These are phyloP conservation scores for Drosophila setifemur DNA, from an alignment of 1,140 invertebrate species.

Conservation along the genomic window DNA sequence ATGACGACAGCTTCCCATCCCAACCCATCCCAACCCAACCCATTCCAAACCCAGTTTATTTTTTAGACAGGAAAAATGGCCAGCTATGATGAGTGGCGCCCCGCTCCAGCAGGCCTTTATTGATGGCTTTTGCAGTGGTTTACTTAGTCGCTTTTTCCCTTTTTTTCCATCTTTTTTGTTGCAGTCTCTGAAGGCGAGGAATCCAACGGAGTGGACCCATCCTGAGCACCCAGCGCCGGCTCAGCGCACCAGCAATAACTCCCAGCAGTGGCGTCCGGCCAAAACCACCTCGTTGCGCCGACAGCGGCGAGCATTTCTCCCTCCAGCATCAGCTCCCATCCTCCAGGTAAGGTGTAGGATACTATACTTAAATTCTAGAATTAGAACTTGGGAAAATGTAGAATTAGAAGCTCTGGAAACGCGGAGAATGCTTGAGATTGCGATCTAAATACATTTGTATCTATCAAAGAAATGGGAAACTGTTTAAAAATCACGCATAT, in stretches of 20 bases:
- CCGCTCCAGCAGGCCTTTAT: slow-evolving; percentile 4
- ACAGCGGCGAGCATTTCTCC: slow-evolving; percentile 82
- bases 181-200: slow-evolving; percentile 4
- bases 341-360: slow-evolving; percentile 60
- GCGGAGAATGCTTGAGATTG: too few species aligned
- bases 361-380: background rate
- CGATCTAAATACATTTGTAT: too few species aligned
- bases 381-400: too few species aligned
- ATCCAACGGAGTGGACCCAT: slow-evolving; percentile 2
- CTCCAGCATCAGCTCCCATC: slow-evolving; percentile 80
- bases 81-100: slow-evolving; percentile 31
- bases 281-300: slow-evolving; percentile 81
- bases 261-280: slow-evolving; percentile 82
- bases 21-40: too few species aligned
- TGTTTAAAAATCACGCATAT: too few species aligned
- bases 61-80: slow-evolving; percentile 19
- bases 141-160: background rate
- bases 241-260: slow-evolving; percentile 42
- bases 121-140: slow-evolving; percentile 6
- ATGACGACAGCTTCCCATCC: slow-evolving; percentile 39
- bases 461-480: too few species aligned
- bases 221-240: slow-evolving; percentile 10
- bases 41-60: slow-evolving; percentile 1
- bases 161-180: background rate
- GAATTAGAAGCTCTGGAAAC: too few species aligned